These are phyloP conservation scores for Archips xylosteana DNA, from an alignment of 2,888 invertebrate species.

Conservation along the genomic window DNA sequence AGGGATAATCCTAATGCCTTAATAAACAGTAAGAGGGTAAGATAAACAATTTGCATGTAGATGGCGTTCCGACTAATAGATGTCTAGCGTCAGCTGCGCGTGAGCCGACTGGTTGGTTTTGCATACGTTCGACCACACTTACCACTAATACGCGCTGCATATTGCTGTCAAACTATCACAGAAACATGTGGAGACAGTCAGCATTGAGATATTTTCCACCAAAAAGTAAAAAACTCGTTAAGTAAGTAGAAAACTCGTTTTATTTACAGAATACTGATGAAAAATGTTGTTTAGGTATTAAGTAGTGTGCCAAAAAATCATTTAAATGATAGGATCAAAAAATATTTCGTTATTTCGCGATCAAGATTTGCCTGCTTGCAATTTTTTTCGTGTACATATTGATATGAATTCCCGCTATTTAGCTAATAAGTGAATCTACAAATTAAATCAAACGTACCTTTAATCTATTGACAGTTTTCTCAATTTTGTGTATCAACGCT, in stretches of 20 bases:
- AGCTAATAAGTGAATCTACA: too few species aligned
- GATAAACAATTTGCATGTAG: constrained; percentile 74
- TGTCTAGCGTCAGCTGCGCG: constrained; percentile 71
- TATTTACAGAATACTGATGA: too few species aligned
- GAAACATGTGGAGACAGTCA: constrained; percentile 43
- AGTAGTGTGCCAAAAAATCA: too few species aligned
- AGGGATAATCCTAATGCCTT: constrained; percentile 62
- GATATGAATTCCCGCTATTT: too few species aligned
- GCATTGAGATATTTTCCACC: background rate
- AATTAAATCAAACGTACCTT: too few species aligned
- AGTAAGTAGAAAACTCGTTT: background rate
- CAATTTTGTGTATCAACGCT: background rate
- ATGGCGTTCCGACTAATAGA: constrained; percentile 69
- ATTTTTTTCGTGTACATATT: too few species aligned
- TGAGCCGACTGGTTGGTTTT: constrained; percentile 66
- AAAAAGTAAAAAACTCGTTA: background rate
- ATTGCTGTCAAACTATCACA: constrained; percentile 57
- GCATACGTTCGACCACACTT: constrained; percentile 70
- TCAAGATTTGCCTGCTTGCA: too few species aligned
- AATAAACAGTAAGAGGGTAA: constrained; percentile 52
- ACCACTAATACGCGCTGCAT: constrained; percentile 68
- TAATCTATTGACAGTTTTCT: too few species aligned
- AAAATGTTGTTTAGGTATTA: too few species aligned
- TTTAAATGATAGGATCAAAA: too few species aligned
- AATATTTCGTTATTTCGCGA: too few species aligned